These are phyloP conservation scores for Sialia sialis DNA, from an alignment of 2,113 vertebrate genomes.

Conservation along the genomic window DNA sequence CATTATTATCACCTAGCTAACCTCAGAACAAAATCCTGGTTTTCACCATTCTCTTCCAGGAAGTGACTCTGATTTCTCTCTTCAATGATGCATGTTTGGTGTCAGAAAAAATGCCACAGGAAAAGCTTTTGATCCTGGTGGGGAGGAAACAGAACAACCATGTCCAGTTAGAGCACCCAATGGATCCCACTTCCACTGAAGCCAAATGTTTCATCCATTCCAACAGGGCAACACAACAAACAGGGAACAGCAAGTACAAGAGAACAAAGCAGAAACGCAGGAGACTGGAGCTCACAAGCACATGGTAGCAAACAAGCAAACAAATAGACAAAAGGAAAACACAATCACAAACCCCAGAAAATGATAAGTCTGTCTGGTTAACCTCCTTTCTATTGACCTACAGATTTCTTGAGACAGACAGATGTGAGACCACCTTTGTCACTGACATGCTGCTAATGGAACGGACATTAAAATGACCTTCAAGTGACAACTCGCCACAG, in stretches of 20 bases:
- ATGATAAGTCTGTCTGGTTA: not conserved
- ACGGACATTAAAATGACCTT: slow-evolving; percentile 11
- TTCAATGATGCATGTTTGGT: not conserved
- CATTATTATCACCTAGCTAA: not conserved
- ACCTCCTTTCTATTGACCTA: not conserved
- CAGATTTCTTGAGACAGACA: not conserved
- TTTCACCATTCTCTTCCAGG: not conserved
- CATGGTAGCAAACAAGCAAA: not conserved
- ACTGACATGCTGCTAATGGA: slow-evolving; percentile 10
- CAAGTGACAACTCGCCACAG: slow-evolving; percentile 10
- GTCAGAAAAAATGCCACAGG: not conserved
- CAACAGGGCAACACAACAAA: not conserved
- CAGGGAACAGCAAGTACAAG: not conserved
- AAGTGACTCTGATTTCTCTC: not conserved
- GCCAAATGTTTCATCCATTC: not conserved
- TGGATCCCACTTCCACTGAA: not conserved
- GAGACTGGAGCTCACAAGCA: not conserved
- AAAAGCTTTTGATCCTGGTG: not conserved
- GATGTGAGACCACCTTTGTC: not conserved
- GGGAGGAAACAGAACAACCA: not conserved
- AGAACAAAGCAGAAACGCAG: not conserved
- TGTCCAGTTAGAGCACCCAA: not conserved
- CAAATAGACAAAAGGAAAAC: not conserved
- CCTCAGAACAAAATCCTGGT: fast-evolving
- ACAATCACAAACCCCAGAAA: not conserved